Evolutionary conservation across 2,113 vertebrate genomes (phyloP), one percentile per base, ranked within the genome.

Genomic region (Hucho hucho): DNA sequence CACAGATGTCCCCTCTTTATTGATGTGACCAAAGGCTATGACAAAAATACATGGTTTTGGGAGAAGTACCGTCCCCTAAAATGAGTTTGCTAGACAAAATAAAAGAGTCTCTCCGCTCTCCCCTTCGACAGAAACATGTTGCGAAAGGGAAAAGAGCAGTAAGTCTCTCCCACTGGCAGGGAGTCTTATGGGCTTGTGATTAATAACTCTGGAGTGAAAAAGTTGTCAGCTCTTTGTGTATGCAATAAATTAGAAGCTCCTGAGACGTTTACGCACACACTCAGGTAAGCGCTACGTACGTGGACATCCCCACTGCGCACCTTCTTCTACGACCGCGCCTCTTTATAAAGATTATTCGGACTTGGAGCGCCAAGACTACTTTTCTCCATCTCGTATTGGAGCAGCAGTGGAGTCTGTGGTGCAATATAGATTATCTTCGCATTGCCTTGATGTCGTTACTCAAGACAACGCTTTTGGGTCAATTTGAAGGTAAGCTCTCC

Each of bases 211-310:
- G 68, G 78, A 81, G 91, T 82, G 85, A 85, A 91, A 83, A 70
- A 83, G 82, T 81, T 86, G 87, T 85, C 88, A 83, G 76, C 78
- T 81, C 83, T 77, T 83, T 84, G 89, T 87, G 89, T 73, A 86
- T 76, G 87, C 88, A 86, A 88, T 93, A 92, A 91, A 91, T 90
- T 75, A 92, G 76, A 79, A 81, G 79, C 91, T 90, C 88, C 63
- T 46, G 91, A 89, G 90, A 89, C 84, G 77, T 83, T 78, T 81
- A 82, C 75, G 87, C 88, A 76, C 90, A 69, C 91, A 69, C 78
- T 87, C 84, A 87, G 88, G 87, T 90, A 82, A 84, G 89, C 37
- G 81, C 75, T 80, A 82, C 83, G 83, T 81, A 82, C 64, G 81
- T 74, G 77, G 14, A 69, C 68, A 11, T 76, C 65, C 80, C 78